phyloP scores from a whole-genome alignment of 2,888 invertebrate genomes.

The Hydropsyche betteni region DNA sequence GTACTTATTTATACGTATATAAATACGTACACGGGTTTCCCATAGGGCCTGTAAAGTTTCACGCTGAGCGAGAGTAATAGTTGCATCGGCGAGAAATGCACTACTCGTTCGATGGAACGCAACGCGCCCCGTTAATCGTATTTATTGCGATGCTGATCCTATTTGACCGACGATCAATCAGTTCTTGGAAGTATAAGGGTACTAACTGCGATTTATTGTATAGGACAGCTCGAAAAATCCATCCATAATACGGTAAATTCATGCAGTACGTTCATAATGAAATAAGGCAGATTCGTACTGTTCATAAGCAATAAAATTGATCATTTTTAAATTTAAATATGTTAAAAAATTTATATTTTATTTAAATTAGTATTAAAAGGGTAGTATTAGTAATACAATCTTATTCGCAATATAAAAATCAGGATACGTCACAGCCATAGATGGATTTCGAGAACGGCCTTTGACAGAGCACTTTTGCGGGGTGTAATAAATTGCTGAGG shows the following conservation, averaged over 20 bases:
- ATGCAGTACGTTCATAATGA: no score
- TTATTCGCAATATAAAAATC: neutral
- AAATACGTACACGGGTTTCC: no score
- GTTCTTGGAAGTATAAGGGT: neutral
- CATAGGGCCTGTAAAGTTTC: conserved; percentile 10
- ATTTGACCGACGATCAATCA: conserved; percentile 40
- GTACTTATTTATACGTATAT: neutral
- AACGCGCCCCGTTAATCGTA: conserved; percentile 33
- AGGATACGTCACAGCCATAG: neutral
- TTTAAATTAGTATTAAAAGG: neutral
- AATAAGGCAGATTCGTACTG: no score
- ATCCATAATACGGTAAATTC: no score
- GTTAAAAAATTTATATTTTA: no score
- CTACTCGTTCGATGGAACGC: neutral
- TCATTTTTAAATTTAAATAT: no score
- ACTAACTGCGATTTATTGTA: no score
- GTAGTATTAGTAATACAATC: neutral
- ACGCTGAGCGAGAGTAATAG: conserved; percentile 21
- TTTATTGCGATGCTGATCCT: conserved; percentile 39
- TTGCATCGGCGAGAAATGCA: conserved; percentile 9
- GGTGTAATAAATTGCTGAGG: conserved; percentile 24
- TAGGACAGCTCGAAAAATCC: no score
- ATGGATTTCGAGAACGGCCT: conserved; percentile 12
- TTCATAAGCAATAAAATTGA: no score
- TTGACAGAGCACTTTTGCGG: conserved; percentile 11